Percentiles rank a stretch among this genome's conserved stretches.
Conservation (phyloP, 2,888 invertebrate genomes). For the Melieria omissa region DNA sequence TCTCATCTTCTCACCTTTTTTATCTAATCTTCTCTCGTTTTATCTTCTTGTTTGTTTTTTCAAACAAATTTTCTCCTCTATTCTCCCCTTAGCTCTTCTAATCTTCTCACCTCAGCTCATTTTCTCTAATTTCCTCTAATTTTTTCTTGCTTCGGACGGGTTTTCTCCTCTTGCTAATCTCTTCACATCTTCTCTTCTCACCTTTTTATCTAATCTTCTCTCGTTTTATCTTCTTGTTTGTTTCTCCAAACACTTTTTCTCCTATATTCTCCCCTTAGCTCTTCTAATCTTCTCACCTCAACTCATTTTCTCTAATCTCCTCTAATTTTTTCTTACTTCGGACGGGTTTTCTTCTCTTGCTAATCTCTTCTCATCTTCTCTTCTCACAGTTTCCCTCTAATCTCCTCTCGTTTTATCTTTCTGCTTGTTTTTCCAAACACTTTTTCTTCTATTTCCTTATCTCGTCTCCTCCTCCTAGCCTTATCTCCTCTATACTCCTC, state of each 20-base stretch:
- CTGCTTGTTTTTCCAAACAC: background rate
- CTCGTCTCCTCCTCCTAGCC: no score
- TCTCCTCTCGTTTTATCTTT: background rate
- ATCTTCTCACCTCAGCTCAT: background rate
- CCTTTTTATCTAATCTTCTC: background rate
- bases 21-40: slow-evolving; percentile 10
- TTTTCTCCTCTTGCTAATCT: no score
- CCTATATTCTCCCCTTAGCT: background rate
- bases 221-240: slow-evolving; percentile 7
- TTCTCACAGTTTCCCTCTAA: slow-evolving; percentile 2
- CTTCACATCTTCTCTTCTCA: no score
- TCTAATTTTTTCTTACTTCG: slow-evolving; percentile 9
- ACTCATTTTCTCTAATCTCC: slow-evolving; percentile 11
- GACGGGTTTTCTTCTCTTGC: background rate
- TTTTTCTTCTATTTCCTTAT: background rate
- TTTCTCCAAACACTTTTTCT: background rate
- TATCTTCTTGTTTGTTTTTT: background rate
- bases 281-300: background rate
- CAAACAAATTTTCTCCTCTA: background rate
- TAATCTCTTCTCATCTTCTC: background rate
- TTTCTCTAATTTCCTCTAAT: background rate
- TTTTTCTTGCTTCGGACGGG: no score
- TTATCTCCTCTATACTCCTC: no score
- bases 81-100: background rate
- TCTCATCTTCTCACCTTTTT: slow-evolving; percentile 1